Evolutionary conservation across 1,140 invertebrate genomes (phyloP).

Genomic region (Bathynomus jamesi): DNA sequence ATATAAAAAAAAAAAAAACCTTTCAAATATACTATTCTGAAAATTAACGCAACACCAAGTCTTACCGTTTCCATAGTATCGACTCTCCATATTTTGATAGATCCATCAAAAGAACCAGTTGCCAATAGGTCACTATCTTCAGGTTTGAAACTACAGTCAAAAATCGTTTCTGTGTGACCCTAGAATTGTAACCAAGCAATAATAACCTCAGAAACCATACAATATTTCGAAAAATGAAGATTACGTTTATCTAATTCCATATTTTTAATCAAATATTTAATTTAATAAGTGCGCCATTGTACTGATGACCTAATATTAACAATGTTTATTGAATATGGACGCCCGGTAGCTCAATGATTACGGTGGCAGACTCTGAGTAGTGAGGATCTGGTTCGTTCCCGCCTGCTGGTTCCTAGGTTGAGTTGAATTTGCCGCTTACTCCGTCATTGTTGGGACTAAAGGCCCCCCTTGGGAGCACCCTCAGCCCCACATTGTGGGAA

Average conservation of each 20-base stretch:
- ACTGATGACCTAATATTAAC: background rate
- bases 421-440: too few species aligned
- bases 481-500: too few species aligned
- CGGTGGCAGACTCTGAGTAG: too few species aligned
- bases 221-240: background rate
- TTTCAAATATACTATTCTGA: too few species aligned
- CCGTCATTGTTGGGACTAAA: too few species aligned
- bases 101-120: conserved; percentile 50
- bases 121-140: conserved; percentile 45
- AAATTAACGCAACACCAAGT: too few species aligned
- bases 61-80: conserved; percentile 42
- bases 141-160: conserved; percentile 49
- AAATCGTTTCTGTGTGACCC: conserved; percentile 50
- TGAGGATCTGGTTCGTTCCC: too few species aligned
- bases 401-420: too few species aligned
- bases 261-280: background rate
- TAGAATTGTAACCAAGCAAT: conserved; percentile 17
- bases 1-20: too few species aligned
- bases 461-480: too few species aligned
- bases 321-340: background rate
- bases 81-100: conserved; percentile 49
- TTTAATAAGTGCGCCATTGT: background rate
- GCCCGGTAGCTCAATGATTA: too few species aligned
- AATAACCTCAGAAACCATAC: background rate
- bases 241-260: background rate